Evolutionary conservation across 1,140 invertebrate genomes (phyloP), one percentile per base, ranked within the genome.

Genomic region (Chelonus insularis): DNA sequence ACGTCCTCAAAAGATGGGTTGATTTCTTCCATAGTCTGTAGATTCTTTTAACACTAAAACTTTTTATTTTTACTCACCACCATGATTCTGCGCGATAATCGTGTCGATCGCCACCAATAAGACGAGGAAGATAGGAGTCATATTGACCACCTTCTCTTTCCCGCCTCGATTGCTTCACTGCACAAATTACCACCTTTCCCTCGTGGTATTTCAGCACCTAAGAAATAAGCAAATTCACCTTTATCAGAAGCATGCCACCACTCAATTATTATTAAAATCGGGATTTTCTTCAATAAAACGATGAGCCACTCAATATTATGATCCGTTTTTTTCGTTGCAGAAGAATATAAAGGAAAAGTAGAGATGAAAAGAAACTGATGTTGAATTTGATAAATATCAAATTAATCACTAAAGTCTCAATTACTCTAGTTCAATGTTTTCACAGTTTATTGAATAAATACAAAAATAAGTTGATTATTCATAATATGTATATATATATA

Each of bases 121-220:
- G 72, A 80, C 72, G 68, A 81, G 78, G 74, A 82, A 79, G 71
- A 82, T 78, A 74, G 79, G 80, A 78, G 80, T 80, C 80, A 82
- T 82, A 80, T 77, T 82, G 79, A 80, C 78, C 72, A 73, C 72
- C 76, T 72, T 78, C 71, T 77, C 75, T 76, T 34, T 32, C 55
- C 52, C 55, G 20, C 58, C 34, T 72, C 72, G 72, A 66, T 71
- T 73, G 73, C 62, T 18, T 71, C 79, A 79, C 78, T 75, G 75
- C 79, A 73, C 76, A 74, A 52, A 67, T 70, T 68, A 75, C 72
- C 72, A 78, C 77, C 71, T 54, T 61, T 54, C 50, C 43, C 59
- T 61, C 21, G 36, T 67, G 36, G 39, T 57, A 20, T 59, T 59
- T 56, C 70, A 70, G 72, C 73, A 77, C 77, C 77, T 81, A 75